phyloP scores from a whole-genome alignment of 1,140 invertebrate genomes.

The Lineus longissimus region DNA sequence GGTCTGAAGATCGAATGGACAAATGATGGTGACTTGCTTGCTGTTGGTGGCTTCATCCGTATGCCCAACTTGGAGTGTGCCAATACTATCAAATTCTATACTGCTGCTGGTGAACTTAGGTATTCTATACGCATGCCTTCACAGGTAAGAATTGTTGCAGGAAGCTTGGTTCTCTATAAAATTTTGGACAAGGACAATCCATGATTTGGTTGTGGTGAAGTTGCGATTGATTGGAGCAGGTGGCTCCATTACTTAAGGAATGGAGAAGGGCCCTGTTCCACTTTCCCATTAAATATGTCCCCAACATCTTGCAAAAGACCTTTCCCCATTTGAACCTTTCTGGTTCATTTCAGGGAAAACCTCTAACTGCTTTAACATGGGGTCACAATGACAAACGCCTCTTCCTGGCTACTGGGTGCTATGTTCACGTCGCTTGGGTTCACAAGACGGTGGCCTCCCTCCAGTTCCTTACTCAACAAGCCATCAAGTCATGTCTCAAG shows the following conservation, averaged over 20 bases:
- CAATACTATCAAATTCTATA: constrained; percentile 53
- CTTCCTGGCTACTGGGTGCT: constrained; percentile 83
- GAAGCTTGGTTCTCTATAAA: neutral
- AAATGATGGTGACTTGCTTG: constrained; percentile 85
- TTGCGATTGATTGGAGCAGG: no score
- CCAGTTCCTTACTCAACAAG: constrained; percentile 78
- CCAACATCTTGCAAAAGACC: no score
- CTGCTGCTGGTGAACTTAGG: constrained; percentile 42
- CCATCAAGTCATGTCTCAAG: constrained; percentile 61
- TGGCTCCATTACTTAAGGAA: no score
- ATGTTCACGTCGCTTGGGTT: constrained; percentile 85
- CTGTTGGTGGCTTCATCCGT: constrained; percentile 72
- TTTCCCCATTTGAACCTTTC: neutral
- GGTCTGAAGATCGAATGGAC: constrained; percentile 84
- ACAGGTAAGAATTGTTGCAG: constrained; percentile 58
- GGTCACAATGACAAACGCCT: constrained; percentile 93
- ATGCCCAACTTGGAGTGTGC: constrained; percentile 41
- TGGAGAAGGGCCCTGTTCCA: no score
- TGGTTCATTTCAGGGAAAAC: constrained; percentile 60
- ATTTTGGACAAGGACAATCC: no score
- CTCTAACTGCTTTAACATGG: constrained; percentile 91
- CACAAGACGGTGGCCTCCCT: constrained; percentile 78
- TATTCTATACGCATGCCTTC: constrained; percentile 74
- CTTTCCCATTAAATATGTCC: neutral
- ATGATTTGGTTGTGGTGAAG: no score